Evolutionary conservation across 2,797 vertebrate species (phyloP), one percentile per base, ranked within the genome.

Genomic region (Pampus argenteus): DNA sequence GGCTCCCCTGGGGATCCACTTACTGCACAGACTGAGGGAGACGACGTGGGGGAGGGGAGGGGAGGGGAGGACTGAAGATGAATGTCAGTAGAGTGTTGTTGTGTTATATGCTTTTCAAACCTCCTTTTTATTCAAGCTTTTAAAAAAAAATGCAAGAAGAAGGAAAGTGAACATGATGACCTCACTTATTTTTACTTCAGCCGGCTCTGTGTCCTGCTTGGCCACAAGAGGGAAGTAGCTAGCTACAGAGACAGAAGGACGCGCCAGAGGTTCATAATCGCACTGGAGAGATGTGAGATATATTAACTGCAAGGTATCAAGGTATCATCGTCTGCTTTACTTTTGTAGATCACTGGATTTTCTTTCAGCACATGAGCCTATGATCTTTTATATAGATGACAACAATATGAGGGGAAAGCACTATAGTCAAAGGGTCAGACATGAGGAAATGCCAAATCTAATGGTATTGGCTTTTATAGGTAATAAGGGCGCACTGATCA

Each of bases 141-240:
- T 63, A 81, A 80, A 89, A 65, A 81, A 80, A 89, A 74, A 81
- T 67, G 66, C 62, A 72, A 60, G 64, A 55, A 40, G 67, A n/a
- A 73, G 65, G 58, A 57, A 86, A 79, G 74, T 54, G 64, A 84
- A 75, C 62, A 76, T 40, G 75, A 66, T 81, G 82, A 89, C 82
- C 77, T 78, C 68, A 49, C 52, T 70, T n/a, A 72, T 64, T 22
- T 28, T 78, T 36, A 8, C 34, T n/a, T 76, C 20, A 58, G 71
- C 48, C 62, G 23, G 49, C 75, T 75, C 40, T 25, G 65, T 84
- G 80, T 91, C 71, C 54, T 4, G 17, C 64, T 84, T 74, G 87
- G 81, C 94, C 94, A 95, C 93, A 90, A 95, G 94, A 93, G 94
- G 94, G 94, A 76, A 93, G 90, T 93, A 93, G 91, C 85, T 89